These are phyloP conservation scores for Perdita meconis DNA, from an alignment of 2,888 invertebrate species.

Conservation along the genomic window DNA sequence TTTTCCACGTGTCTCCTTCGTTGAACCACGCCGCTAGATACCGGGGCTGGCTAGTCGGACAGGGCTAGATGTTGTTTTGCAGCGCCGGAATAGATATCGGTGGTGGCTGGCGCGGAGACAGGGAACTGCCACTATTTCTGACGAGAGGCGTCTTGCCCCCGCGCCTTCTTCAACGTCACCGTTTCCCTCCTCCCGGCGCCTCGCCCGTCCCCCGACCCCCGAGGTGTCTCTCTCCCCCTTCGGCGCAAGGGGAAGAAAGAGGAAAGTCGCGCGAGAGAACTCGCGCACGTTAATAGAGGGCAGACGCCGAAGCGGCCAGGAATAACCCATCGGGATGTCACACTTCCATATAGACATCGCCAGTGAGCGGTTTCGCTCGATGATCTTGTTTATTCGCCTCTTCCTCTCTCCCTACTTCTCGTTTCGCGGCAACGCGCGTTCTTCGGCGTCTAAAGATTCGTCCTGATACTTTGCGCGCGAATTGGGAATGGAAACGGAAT, in stretches of 20 bases:
- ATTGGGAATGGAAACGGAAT: too few relatives aligned
- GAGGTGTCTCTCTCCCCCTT: slow-evolving; percentile 49
- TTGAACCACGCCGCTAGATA: slow-evolving; percentile 62
- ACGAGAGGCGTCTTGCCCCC: slow-evolving; percentile 75
- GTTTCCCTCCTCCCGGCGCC: slow-evolving; percentile 9
- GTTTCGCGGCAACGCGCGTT: not conserved
- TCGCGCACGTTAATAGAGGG: slow-evolving; percentile 77
- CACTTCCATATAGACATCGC: slow-evolving; percentile 83
- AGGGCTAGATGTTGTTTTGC: slow-evolving; percentile 82
- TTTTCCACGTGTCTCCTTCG: slow-evolving; percentile 55
- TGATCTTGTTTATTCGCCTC: slow-evolving; percentile 58
- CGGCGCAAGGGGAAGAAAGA: slow-evolving; percentile 42
- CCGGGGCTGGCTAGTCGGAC: slow-evolving; percentile 66
- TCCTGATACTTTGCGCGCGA: too few relatives aligned
- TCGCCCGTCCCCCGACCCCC: too few relatives aligned
- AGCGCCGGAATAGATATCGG: slow-evolving; percentile 86
- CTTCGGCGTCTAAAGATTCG: not conserved
- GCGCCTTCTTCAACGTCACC: slow-evolving; percentile 50
- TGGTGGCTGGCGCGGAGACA: slow-evolving; percentile 84
- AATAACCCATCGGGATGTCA: slow-evolving; percentile 83
- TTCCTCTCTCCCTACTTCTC: slow-evolving; percentile 8
- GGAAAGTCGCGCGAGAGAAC: slow-evolving; percentile 60
- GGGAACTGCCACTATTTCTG: slow-evolving; percentile 85
- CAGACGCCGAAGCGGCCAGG: slow-evolving; percentile 78
- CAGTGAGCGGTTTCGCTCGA: slow-evolving; percentile 66